A percentile compares a stretch with the other conserved stretches of the same genome.
phyloP scores from a whole-genome alignment of 2,797 vertebrate genomes.

The Lateolabrax maculatus region DNA sequence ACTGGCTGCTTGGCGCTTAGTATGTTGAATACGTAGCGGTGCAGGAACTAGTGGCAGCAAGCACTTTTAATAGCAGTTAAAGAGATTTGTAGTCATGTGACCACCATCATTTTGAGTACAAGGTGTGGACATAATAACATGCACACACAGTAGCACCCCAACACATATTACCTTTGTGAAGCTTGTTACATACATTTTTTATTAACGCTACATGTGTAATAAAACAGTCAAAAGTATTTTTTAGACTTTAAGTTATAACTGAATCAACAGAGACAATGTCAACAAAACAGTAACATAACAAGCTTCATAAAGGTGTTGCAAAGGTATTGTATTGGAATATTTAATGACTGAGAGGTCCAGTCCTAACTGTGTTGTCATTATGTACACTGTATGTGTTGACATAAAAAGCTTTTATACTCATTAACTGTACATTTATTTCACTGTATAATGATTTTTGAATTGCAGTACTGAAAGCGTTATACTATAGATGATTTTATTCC shows the following conservation, averaged over 20 bases:
- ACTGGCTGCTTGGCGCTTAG: slow-evolving; percentile 4
- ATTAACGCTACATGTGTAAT: neutral
- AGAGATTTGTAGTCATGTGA: neutral
- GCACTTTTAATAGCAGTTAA: neutral
- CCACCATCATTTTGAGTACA: neutral
- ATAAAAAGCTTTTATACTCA: neutral
- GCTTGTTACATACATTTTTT: neutral
- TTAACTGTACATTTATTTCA: neutral
- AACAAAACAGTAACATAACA: neutral
- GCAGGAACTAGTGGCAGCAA: neutral
- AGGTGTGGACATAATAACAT: slow-evolving; percentile 1
- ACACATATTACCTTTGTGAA: neutral
- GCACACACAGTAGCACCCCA: neutral
- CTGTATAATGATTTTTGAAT: neutral
- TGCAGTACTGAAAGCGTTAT: neutral
- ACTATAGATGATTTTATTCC: neutral
- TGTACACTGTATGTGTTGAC: neutral
- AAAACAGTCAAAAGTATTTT: neutral
- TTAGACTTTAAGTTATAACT: neutral
- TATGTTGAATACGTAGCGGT: slow-evolving; percentile 6
- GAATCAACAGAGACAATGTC: neutral
- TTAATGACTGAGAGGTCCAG: neutral
- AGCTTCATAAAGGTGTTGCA: neutral
- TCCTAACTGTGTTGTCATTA: neutral
- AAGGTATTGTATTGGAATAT: neutral